Evolutionary conservation across 2,113 vertebrate species (phyloP).

Genomic region (Notechis scutatus): DNA sequence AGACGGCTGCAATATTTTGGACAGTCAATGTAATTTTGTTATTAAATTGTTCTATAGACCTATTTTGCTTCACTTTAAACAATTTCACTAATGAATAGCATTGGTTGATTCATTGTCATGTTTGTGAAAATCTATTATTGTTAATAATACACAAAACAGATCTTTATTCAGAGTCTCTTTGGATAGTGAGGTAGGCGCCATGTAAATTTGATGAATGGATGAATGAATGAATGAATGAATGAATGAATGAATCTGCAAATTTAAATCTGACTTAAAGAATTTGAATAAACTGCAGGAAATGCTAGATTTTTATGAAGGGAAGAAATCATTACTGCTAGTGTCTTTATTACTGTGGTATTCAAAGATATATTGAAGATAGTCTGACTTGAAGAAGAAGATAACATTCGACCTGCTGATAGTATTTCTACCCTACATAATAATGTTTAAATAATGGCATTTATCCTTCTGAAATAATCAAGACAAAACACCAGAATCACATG

Average conservation of each 20-base stretch:
- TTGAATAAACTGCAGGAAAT: not conserved
- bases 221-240: too few relatives aligned
- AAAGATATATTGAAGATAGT: not conserved
- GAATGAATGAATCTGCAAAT: not conserved
- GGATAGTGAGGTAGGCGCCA: not conserved
- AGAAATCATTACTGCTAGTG: not conserved
- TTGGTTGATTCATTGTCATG: constrained; percentile 6
- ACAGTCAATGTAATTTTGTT: constrained; percentile 17
- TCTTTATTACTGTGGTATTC: not conserved
- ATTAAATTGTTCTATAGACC: constrained; percentile 19
- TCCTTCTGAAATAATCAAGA: constrained; percentile 2
- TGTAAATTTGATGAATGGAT: not conserved
- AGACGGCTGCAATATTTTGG: not conserved
- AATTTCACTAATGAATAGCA: not conserved
- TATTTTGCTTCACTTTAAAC: not conserved
- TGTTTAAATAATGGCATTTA: not conserved
- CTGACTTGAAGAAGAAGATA: not conserved
- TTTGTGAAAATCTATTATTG: constrained; percentile 11
- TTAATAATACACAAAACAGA: constrained; percentile 11
- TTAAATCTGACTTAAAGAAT: constrained; percentile 18
- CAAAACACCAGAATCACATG: not conserved
- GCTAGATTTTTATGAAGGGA: not conserved
- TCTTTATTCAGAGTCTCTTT: not conserved
- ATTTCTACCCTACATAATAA: not conserved
- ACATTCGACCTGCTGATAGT: not conserved